phyloP scores from a whole-genome alignment of 1,140 invertebrate species.

The Luehdorfia chinensis region DNA sequence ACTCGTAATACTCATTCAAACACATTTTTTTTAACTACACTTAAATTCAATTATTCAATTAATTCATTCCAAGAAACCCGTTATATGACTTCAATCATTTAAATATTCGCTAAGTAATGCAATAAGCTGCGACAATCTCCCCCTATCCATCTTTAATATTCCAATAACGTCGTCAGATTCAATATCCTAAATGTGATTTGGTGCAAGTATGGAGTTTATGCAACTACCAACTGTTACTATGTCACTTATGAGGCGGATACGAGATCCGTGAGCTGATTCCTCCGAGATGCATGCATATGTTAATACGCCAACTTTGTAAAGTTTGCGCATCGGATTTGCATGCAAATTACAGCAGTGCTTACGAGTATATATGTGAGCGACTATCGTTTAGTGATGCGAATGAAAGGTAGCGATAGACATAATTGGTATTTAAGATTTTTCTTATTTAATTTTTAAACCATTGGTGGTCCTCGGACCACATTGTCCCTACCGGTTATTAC shows the following conservation, averaged over 20 bases:
- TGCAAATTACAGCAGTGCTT: slow-evolving; percentile 26
- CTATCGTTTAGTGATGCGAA: too few species aligned
- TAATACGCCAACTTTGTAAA: slow-evolving; percentile 30
- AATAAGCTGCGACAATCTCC: neutral
- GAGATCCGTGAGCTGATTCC: slow-evolving; percentile 20
- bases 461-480: too few species aligned
- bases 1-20: too few species aligned
- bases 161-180: slow-evolving; percentile 10
- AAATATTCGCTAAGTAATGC: neutral
- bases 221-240: slow-evolving; percentile 34
- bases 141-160: neutral
- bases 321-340: slow-evolving; percentile 30
- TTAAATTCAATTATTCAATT: too few species aligned
- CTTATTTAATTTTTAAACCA: too few species aligned
- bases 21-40: too few species aligned
- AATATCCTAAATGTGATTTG: slow-evolving; percentile 26
- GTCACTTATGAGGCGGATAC: slow-evolving; percentile 17
- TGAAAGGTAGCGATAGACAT: too few species aligned
- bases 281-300: slow-evolving; percentile 22
- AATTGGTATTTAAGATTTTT: too few species aligned
- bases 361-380: too few species aligned
- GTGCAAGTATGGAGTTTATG: slow-evolving; percentile 33
- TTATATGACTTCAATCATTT: neutral
- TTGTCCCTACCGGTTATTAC: too few species aligned
- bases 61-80: too few species aligned